Evolutionary conservation across 37 sponge, comb jelly and placozoan genomes (phyloP).

Genomic region (Oopsacas minuta): DNA sequence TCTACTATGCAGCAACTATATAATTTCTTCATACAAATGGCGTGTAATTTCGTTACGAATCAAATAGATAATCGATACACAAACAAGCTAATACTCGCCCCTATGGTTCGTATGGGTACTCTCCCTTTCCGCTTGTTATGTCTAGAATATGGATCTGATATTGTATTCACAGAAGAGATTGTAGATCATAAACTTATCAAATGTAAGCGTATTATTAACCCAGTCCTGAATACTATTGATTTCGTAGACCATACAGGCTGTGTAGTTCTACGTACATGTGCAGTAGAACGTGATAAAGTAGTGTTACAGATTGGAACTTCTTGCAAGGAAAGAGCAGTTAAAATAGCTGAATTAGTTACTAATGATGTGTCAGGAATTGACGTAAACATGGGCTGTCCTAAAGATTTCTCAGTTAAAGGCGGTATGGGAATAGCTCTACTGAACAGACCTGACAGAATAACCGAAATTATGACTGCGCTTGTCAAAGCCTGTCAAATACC

Average conservation of each 20-base stretch:
- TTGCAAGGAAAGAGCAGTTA: constrained; percentile 54
- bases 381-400: constrained; percentile 99
- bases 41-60: not conserved
- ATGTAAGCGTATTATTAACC: constrained; percentile 54
- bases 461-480: constrained; percentile 57
- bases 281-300: constrained; percentile 45
- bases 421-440: constrained; percentile 96
- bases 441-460: constrained; percentile 57
- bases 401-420: constrained; percentile 89
- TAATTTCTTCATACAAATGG: too few species aligned
- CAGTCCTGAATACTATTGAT: constrained; percentile 75
- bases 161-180: constrained; percentile 87
- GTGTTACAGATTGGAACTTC: constrained; percentile 91
- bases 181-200: constrained; percentile 68
- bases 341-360: constrained; percentile 52
- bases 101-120: constrained; percentile 93
- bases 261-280: constrained; percentile 75
- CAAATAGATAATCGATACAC: constrained; percentile 20
- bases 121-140: constrained; percentile 77
- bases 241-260: constrained; percentile 51
- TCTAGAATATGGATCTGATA: constrained; percentile 77
- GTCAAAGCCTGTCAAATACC: constrained; percentile 45
- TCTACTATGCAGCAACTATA: too few species aligned
- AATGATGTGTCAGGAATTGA: constrained; percentile 90
- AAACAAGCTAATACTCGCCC: constrained; percentile 75